Evolutionary conservation across 2,113 vertebrate genomes (phyloP).

Genomic region (Pterocles orientalis): DNA sequence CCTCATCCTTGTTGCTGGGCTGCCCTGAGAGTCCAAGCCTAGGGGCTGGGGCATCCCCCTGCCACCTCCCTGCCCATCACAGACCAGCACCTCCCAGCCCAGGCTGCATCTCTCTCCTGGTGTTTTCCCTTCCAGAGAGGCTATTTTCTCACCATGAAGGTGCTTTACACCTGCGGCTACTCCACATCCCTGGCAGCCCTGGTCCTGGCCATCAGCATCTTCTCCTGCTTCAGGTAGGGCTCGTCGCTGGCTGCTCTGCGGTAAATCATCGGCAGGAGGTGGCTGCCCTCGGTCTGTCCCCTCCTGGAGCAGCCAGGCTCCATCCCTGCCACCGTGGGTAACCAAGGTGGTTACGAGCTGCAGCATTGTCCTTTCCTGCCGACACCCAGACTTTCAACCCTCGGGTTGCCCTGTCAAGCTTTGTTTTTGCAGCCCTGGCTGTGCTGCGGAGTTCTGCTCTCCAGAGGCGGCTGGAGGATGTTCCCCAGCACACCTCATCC

Average conservation of each 20-base stretch:
- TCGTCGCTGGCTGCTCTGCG: accelerated
- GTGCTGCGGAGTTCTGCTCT: neutral
- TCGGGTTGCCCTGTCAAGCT: neutral
- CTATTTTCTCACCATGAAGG: slow-evolving; percentile 71
- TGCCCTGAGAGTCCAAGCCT: neutral
- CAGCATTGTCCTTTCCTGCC: neutral
- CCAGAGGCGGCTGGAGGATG: neutral
- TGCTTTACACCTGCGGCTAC: slow-evolving; percentile 75
- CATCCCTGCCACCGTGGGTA: neutral
- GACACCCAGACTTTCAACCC: neutral
- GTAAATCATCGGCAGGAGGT: neutral
- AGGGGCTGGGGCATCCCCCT: neutral
- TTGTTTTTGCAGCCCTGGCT: neutral
- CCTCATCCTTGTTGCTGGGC: neutral
- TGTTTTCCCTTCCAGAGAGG: slow-evolving; percentile 41
- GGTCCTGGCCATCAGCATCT: slow-evolving; percentile 59
- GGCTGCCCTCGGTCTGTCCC: neutral
- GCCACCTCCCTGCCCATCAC: neutral
- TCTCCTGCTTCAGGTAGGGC: slow-evolving; percentile 68
- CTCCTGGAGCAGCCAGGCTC: neutral
- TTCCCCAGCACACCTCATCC: neutral
- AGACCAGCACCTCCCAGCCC: neutral
- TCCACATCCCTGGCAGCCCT: slow-evolving; percentile 66
- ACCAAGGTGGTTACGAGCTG: neutral
- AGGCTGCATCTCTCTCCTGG: neutral